Conservation (phyloP, 2,113 vertebrate genomes). For the Sinocyclocheilus grahami region DNA sequence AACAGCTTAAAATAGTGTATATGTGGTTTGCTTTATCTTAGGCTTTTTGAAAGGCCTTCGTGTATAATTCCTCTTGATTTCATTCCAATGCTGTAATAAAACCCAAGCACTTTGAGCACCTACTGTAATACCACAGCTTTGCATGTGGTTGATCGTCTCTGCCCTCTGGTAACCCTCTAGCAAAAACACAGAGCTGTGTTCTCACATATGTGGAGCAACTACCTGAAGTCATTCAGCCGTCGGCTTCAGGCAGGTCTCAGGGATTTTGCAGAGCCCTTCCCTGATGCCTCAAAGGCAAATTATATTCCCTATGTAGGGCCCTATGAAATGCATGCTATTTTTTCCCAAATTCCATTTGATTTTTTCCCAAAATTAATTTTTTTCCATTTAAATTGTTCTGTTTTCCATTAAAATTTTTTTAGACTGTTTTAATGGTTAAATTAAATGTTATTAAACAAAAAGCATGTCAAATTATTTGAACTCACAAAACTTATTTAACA, state of each 20-base stretch:
- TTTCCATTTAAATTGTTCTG: no score
- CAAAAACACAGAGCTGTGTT: slow-evolving; percentile 2
- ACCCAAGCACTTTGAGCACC: background rate
- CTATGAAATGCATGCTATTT: no score
- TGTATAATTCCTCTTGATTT: slow-evolving; percentile 27
- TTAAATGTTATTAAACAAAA: no score
- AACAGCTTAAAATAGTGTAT: background rate
- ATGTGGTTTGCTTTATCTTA: slow-evolving; percentile 25
- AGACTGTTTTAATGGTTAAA: no score
- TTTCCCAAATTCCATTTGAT: no score
- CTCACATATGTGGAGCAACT: background rate
- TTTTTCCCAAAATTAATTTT: no score
- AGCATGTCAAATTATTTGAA: no score
- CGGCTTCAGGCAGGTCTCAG: background rate
- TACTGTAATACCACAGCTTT: slow-evolving; percentile 34
- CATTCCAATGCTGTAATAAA: background rate
- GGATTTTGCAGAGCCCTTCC: slow-evolving; percentile 13
- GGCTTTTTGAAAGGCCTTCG: slow-evolving; percentile 12
- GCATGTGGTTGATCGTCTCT: slow-evolving; percentile 34
- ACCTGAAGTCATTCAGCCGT: background rate
- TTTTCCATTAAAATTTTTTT: no score
- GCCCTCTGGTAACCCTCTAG: slow-evolving; percentile 6
- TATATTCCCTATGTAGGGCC: background rate
- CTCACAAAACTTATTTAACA: no score
- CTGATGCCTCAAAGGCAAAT: slow-evolving; percentile 9